A percentile compares a stretch with the other conserved stretches of the same genome.
phyloP scores from a whole-genome alignment of 2,888 invertebrate genomes.

The Sesamia inferens region DNA sequence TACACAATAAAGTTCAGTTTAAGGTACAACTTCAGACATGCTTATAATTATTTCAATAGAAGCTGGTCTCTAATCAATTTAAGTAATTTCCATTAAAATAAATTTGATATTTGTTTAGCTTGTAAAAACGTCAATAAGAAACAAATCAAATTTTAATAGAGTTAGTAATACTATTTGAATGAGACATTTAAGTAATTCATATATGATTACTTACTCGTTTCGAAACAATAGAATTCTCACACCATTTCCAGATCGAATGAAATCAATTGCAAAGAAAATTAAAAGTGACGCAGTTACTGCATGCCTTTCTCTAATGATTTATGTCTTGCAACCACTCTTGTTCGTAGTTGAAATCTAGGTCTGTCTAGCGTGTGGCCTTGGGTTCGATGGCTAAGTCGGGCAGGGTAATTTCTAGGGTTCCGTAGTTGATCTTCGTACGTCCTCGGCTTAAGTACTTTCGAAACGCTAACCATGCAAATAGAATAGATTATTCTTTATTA shows the following conservation, averaged over 20 bases:
- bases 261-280: slow-evolving; percentile 52
- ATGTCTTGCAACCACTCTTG: slow-evolving; percentile 12
- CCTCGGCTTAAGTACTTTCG: no score
- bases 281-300: slow-evolving; percentile 34
- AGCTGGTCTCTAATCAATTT: no score
- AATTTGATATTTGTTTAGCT: no score
- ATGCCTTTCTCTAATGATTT: slow-evolving; percentile 41
- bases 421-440: no score
- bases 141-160: no score
- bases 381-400: not conserved
- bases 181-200: slow-evolving; percentile 2
- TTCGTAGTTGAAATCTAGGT: slow-evolving; percentile 13
- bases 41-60: no score
- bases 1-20: no score
- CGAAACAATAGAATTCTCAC: slow-evolving; percentile 43
- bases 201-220: not conserved
- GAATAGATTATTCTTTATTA: no score
- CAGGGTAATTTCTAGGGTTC: not conserved
- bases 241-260: slow-evolving; percentile 43
- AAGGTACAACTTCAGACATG: no score
- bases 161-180: slow-evolving; percentile 4
- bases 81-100: no score
- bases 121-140: no score
- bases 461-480: no score
- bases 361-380: not conserved